phyloP scores from a whole-genome alignment of 1,140 invertebrate species.

The Mactra quadrangularis region DNA sequence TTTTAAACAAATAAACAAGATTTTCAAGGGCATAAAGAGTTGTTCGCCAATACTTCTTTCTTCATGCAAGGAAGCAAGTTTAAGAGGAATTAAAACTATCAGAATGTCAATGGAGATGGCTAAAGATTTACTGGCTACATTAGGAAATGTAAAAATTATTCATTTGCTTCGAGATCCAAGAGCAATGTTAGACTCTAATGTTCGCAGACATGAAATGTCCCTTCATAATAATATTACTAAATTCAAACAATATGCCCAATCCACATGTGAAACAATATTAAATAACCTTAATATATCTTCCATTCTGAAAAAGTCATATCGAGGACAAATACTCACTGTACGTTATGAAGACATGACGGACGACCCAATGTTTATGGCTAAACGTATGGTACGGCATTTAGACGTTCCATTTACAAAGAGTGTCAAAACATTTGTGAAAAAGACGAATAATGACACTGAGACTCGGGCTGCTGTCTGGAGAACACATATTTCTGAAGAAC shows the following conservation, averaged over 20 bases:
- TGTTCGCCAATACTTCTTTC: slow-evolving; percentile 18
- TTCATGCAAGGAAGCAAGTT: slow-evolving; percentile 18
- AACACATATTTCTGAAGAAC: slow-evolving; percentile 17
- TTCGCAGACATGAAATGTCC: slow-evolving; percentile 51
- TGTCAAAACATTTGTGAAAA: slow-evolving; percentile 3
- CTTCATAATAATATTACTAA: background rate
- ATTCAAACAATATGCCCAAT: slow-evolving; percentile 10
- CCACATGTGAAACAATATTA: slow-evolving; percentile 16
- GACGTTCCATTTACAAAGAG: background rate
- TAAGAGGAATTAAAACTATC: slow-evolving; percentile 22
- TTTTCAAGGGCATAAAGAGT: too few species aligned
- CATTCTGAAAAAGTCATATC: slow-evolving; percentile 12
- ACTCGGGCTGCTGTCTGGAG: slow-evolving; percentile 93
- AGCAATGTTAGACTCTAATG: slow-evolving; percentile 55
- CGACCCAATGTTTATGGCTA: slow-evolving; percentile 8
- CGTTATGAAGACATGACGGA: slow-evolving; percentile 46
- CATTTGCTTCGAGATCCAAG: slow-evolving; percentile 53
- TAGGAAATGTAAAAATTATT: slow-evolving; percentile 16
- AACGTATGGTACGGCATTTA: slow-evolving; percentile 27
- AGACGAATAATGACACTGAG: slow-evolving; percentile 84
- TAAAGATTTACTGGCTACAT: background rate
- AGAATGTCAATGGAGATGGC: slow-evolving; percentile 17
- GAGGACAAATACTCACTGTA: slow-evolving; percentile 13
- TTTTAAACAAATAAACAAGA: too few species aligned
- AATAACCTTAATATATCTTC: background rate